Conservation (phyloP, 1,140 invertebrate species). For the Plectrocnemia conspersa region DNA sequence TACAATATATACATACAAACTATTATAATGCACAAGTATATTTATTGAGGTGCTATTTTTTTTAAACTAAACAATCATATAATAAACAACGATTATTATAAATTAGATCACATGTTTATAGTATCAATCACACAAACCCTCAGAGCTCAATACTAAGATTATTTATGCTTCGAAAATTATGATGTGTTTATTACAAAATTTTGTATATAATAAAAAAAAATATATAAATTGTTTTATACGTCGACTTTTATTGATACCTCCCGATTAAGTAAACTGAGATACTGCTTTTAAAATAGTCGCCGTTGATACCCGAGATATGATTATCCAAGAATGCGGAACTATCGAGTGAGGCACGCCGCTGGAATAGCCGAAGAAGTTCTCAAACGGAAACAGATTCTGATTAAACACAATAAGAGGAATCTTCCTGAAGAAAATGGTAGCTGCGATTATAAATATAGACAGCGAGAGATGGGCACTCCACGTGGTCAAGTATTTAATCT, state of each 20-base stretch:
- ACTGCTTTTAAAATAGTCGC: slow-evolving; percentile 43
- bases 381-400: slow-evolving; percentile 43
- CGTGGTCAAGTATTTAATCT: slow-evolving; percentile 43
- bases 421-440: slow-evolving; percentile 44
- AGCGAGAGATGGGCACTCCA: slow-evolving; percentile 41
- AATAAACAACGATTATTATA: too few species aligned
- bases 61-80: too few species aligned
- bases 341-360: slow-evolving; percentile 45
- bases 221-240: not conserved
- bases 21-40: too few species aligned
- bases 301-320: slow-evolving; percentile 46
- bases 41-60: too few species aligned
- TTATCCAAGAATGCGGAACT: slow-evolving; percentile 47
- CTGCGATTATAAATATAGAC: slow-evolving; percentile 41
- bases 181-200: too few species aligned
- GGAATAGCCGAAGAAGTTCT: slow-evolving; percentile 44
- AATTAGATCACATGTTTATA: too few species aligned
- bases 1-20: too few species aligned
- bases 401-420: slow-evolving; percentile 45
- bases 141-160: too few species aligned
- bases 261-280: too few species aligned
- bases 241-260: too few species aligned
- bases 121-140: too few species aligned
- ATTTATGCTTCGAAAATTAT: too few species aligned
- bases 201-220: not conserved